These are phyloP conservation scores for Melipona beecheii DNA, from an alignment of 2,888 invertebrate species.

Conservation along the genomic window DNA sequence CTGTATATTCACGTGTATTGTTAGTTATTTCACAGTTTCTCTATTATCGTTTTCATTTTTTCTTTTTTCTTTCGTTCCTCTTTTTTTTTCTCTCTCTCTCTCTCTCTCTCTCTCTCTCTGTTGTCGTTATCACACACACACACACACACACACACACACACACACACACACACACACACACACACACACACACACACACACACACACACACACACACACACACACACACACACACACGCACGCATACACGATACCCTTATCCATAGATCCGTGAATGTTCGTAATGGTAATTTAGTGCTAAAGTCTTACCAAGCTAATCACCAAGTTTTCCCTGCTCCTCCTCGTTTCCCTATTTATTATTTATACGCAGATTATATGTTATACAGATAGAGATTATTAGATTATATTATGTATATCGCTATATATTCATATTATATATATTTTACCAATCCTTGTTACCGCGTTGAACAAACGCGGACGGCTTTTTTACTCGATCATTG, in stretches of 20 bases:
- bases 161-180: background rate
- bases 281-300: constrained; percentile 69
- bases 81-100: background rate
- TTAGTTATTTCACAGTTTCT: constrained; percentile 73
- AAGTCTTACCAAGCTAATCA: constrained; percentile 71
- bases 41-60: constrained; percentile 60
- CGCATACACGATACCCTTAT: background rate
- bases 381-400: constrained; percentile 82
- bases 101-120: constrained; percentile 15
- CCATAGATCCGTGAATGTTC: constrained; percentile 64
- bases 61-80: constrained; percentile 41
- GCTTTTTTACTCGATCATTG: constrained; percentile 83
- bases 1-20: constrained; percentile 77
- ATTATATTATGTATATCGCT: constrained; percentile 82
- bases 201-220: background rate
- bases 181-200: background rate
- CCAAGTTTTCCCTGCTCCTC: constrained; percentile 41
- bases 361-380: constrained; percentile 81
- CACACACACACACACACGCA: too few species aligned
- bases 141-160: rapidly evolving
- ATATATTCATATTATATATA: constrained; percentile 80
- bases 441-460: constrained; percentile 82
- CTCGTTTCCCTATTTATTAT: constrained; percentile 78
- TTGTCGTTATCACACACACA: constrained; percentile 50
- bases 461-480: constrained; percentile 78